Evolutionary conservation across 2,888 invertebrate species (phyloP).

Genomic region (Temnothorax ravouxi): DNA sequence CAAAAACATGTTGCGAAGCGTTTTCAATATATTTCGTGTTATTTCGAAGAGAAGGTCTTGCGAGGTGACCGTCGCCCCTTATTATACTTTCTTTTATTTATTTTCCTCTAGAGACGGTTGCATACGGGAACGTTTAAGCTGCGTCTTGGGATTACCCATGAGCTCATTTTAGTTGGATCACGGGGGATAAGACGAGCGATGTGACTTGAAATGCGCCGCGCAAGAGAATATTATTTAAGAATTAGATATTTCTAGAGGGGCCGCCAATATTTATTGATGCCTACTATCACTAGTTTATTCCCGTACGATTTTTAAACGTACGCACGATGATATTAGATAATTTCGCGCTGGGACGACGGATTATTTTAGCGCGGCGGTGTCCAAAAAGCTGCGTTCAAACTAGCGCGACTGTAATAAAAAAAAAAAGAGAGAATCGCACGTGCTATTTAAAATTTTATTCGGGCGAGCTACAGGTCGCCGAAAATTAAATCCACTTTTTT

Average conservation of each 20-base stretch:
- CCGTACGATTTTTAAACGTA: slow-evolving; percentile 11
- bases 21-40: slow-evolving; percentile 16
- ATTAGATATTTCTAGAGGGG: slow-evolving; percentile 22
- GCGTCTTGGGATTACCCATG: neutral
- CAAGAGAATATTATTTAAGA: slow-evolving; percentile 15
- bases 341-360: slow-evolving; percentile 7
- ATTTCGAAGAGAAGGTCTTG: neutral
- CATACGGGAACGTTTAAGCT: slow-evolving; percentile 4
- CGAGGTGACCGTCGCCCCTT: neutral
- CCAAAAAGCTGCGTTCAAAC: neutral
- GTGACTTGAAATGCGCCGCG: neutral
- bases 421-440: neutral
- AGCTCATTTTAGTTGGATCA: slow-evolving; percentile 29
- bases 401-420: neutral
- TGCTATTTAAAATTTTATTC: slow-evolving; percentile 1
- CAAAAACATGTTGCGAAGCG: neutral
- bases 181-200: neutral
- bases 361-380: slow-evolving; percentile 15
- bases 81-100: neutral
- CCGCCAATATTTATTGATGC: slow-evolving; percentile 23
- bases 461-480: neutral
- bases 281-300: slow-evolving; percentile 6
- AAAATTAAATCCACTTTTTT: slow-evolving; percentile 15
- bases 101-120: neutral
- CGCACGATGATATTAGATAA: neutral